Evolutionary conservation across 2,888 invertebrate species (phyloP), one percentile per base, ranked within the genome.

Genomic region (Tuta absoluta): DNA sequence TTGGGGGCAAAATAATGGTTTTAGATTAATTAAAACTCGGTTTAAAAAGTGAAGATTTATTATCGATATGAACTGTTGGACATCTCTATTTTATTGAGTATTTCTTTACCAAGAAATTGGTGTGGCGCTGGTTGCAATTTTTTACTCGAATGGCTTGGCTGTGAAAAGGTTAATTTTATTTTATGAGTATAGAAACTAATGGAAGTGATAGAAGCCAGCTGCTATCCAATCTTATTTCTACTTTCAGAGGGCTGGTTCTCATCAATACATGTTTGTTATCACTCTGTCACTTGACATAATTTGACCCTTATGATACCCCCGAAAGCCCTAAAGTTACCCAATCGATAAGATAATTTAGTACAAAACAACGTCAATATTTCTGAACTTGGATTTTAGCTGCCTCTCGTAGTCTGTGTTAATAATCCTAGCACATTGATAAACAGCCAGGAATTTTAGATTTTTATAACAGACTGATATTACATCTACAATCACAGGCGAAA

Each of bases 351-450:
- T 48, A 24, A 24, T 38, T 79, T 71, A 88, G 74, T 89, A 88
- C 66, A 91, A 77, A 38, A 91, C 88, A 48, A 91, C 84, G 71
- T 89, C 86, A 71, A 89, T 87, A 74, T 89, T 87, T 68, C 85
- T 78, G 72, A 91, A 90, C 74, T 89, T 91, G 1, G 84, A 79
- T 70, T 86, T 87, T 12, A 91, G 73, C 69, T 88, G 86, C 69
- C 86, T 87, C 73, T 86, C 86, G 75, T 89, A 89, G 73, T 88
- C 87, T 21, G 82, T 84, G 67, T 85, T 82, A 57, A 85, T 79
- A 49, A 92, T 85, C 73, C 74, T 80, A 11, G 88, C 87, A 69
- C 92, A 92, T 65, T 88, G 87, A 66, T 92, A 92, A 12, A 92
- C 69, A 33, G 91, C 88, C 41, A 92, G 70, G 73, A 91, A 91